A percentile compares a stretch with the other conserved stretches of the same genome.
Conservation (phyloP, 2,888 invertebrate species). For the Liopterus haemorrhoidalis region DNA sequence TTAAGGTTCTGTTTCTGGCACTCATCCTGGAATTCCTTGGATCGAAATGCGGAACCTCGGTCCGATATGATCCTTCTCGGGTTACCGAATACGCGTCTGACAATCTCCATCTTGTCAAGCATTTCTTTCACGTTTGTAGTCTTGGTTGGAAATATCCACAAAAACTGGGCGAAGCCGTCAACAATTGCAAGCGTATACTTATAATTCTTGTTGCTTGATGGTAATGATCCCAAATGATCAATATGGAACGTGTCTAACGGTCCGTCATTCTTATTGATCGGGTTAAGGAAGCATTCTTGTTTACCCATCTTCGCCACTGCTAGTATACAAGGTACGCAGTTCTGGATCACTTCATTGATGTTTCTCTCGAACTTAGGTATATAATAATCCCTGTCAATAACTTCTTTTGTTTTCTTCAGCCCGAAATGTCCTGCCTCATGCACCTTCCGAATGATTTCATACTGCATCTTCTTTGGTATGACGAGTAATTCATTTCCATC, state of each 20-base stretch:
- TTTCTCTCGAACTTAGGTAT: slow-evolving; percentile 23
- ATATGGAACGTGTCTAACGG: slow-evolving; percentile 19
- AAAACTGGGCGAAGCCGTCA: slow-evolving; percentile 21
- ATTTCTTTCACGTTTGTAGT: slow-evolving; percentile 18
- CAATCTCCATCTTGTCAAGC: slow-evolving; percentile 9
- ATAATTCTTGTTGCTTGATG: slow-evolving; percentile 15
- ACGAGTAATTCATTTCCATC: slow-evolving; percentile 13
- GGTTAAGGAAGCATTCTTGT: slow-evolving; percentile 15
- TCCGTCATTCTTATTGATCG: slow-evolving; percentile 19
- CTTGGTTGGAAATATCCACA: slow-evolving; percentile 23
- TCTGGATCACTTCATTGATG: slow-evolving; percentile 17
- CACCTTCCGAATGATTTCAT: slow-evolving; percentile 15
- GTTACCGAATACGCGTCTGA: slow-evolving; percentile 18
- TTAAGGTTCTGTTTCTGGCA: slow-evolving; percentile 17
- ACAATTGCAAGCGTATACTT: slow-evolving; percentile 21
- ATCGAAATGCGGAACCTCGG: slow-evolving; percentile 17
- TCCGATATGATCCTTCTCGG: slow-evolving; percentile 17
- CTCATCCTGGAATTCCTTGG: slow-evolving; percentile 12
- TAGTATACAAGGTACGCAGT: slow-evolving; percentile 22
- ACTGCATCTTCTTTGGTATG: slow-evolving; percentile 21
- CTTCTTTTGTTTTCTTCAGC: slow-evolving; percentile 19
- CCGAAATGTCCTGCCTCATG: slow-evolving; percentile 26
- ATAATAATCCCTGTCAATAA: slow-evolving; percentile 16
- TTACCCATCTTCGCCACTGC: slow-evolving; percentile 22
- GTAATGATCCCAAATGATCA: slow-evolving; percentile 23